phyloP scores from a whole-genome alignment of 2,888 invertebrate species.

The Melikaiella ostensackeni region DNA sequence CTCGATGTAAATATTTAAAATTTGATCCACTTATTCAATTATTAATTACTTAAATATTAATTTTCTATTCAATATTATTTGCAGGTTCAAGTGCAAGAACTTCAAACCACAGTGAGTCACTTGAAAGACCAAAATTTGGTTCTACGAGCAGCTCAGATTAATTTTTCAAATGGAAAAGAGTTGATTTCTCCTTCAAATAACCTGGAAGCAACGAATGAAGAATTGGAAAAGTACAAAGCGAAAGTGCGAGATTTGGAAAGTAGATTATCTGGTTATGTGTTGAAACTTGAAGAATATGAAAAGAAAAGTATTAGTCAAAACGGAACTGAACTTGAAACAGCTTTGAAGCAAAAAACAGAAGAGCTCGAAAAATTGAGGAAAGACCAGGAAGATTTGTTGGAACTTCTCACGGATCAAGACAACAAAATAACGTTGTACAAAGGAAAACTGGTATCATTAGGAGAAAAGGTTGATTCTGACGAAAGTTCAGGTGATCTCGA shows the following conservation, averaged over 20 bases:
- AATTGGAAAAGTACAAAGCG: slow-evolving; percentile 63
- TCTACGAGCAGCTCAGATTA: slow-evolving; percentile 82
- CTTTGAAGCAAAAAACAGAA: slow-evolving; percentile 71
- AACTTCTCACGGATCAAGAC: slow-evolving; percentile 93
- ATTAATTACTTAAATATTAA: slow-evolving; percentile 20
- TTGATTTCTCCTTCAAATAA: slow-evolving; percentile 47
- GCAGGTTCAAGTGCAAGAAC: slow-evolving; percentile 81
- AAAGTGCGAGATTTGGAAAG: slow-evolving; percentile 65
- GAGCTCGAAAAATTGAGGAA: slow-evolving; percentile 85
- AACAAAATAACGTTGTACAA: slow-evolving; percentile 84
- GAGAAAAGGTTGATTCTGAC: slow-evolving; percentile 77
- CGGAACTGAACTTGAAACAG: slow-evolving; percentile 66
- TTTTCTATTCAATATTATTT: slow-evolving; percentile 30
- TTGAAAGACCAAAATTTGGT: slow-evolving; percentile 92
- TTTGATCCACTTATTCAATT: slow-evolving; percentile 5
- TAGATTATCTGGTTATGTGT: slow-evolving; percentile 60
- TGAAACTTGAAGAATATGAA: slow-evolving; percentile 70
- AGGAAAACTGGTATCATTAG: slow-evolving; percentile 79
- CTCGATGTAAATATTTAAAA: slow-evolving; percentile 62
- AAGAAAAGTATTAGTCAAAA: slow-evolving; percentile 60
- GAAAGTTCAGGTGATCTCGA: slow-evolving; percentile 71
- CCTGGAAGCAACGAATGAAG: slow-evolving; percentile 57
- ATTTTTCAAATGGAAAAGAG: slow-evolving; percentile 60
- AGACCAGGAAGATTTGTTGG: slow-evolving; percentile 96
- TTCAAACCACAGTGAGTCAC: slow-evolving; percentile 83